Percentiles rank a stretch among this genome's conserved stretches.
phyloP scores from a whole-genome alignment of 1,140 invertebrate genomes.

The Streblospio benedicti region DNA sequence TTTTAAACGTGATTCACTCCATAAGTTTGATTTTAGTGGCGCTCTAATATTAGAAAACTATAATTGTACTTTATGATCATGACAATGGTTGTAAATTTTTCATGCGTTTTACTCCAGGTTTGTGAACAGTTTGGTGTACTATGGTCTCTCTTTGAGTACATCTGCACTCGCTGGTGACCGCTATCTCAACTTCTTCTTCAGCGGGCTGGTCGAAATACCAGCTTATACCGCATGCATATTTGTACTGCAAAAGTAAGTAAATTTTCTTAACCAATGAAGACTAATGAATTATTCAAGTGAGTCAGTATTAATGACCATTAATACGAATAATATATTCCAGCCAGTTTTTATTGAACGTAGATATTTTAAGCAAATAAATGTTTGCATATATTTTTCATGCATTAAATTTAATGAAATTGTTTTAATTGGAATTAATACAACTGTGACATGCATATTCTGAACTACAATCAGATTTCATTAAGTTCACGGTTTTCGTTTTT shows the following conservation, averaged over 20 bases:
- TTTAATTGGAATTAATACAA: too few relatives aligned
- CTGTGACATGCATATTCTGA: too few relatives aligned
- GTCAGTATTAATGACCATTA: too few relatives aligned
- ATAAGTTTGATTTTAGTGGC: too few relatives aligned
- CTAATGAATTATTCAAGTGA: background rate
- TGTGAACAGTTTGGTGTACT: conserved; percentile 39
- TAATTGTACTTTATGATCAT: too few relatives aligned
- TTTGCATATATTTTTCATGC: background rate
- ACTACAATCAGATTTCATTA: too few relatives aligned
- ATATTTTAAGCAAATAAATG: background rate
- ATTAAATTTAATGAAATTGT: background rate
- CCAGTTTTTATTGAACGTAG: background rate
- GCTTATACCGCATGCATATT: conserved; percentile 33
- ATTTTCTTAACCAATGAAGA: background rate
- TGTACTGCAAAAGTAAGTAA: conserved; percentile 27
- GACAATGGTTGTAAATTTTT: too few relatives aligned
- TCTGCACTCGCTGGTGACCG: conserved; percentile 34
- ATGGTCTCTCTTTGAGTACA: conserved; percentile 37
- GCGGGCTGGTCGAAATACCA: conserved; percentile 38
- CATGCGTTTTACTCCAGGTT: conserved; percentile 32
- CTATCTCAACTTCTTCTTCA: conserved; percentile 39
- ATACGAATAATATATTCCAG: too few relatives aligned
- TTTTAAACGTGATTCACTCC: too few relatives aligned
- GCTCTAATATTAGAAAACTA: too few relatives aligned
- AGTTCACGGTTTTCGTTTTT: too few relatives aligned